Evolutionary conservation across 2,888 invertebrate species (phyloP).

Genomic region (Chalcosyrphus nemorum): DNA sequence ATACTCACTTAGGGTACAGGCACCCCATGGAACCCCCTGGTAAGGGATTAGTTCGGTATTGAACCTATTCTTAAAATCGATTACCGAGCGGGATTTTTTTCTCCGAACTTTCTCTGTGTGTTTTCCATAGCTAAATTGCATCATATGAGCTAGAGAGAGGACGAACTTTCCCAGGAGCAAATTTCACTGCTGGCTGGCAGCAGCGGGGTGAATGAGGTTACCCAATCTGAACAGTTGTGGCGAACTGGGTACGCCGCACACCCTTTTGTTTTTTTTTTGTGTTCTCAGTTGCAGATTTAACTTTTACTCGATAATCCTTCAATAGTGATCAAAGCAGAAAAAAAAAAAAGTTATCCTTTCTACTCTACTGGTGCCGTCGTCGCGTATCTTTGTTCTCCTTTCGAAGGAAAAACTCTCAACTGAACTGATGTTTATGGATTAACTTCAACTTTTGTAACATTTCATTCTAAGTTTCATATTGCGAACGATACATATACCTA

Average conservation of each 20-base stretch:
- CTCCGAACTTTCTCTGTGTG: constrained; percentile 29
- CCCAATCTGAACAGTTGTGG: constrained; percentile 8
- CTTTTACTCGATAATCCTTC: constrained; percentile 60
- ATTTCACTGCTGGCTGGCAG: not conserved
- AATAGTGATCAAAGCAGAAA: constrained; percentile 29
- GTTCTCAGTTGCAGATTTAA: constrained; percentile 36
- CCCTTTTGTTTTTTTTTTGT: constrained; percentile 1
- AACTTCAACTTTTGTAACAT: constrained; percentile 53
- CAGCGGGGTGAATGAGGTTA: not conserved
- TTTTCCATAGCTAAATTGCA: constrained; percentile 34
- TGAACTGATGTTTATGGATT: constrained; percentile 56
- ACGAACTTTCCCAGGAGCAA: constrained; percentile 44
- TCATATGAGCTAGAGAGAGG: constrained; percentile 29
- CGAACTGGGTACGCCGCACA: not conserved
- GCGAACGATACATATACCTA: not conserved
- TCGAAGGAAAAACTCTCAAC: constrained; percentile 3
- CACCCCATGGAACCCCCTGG: not conserved
- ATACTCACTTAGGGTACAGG: not conserved
- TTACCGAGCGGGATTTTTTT: constrained; percentile 1
- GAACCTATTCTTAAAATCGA: constrained; percentile 39
- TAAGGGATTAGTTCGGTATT: constrained; percentile 1
- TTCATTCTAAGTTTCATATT: constrained; percentile 4
- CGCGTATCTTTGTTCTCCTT: constrained; percentile 29
- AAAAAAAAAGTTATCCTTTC: constrained; percentile 11
- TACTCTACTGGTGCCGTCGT: not conserved